Evolutionary conservation across 2,888 invertebrate genomes (phyloP).

Genomic region (Drosophila dives): DNA sequence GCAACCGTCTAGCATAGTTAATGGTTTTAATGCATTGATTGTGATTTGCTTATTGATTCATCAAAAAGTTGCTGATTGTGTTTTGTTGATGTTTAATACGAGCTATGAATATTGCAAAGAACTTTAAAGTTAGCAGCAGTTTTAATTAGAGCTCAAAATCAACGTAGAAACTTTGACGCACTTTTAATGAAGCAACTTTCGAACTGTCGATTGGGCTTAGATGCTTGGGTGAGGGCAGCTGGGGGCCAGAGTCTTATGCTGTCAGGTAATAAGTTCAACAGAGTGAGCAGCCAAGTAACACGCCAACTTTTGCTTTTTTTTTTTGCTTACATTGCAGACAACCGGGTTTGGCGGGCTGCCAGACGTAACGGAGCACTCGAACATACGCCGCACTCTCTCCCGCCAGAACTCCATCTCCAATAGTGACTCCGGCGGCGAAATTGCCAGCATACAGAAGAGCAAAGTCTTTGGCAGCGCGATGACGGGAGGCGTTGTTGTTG

Average conservation of each 20-base stretch:
- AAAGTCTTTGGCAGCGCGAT: constrained; percentile 80
- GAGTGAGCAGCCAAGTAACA: constrained; percentile 21
- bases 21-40: constrained; percentile 47
- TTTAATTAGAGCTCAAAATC: constrained; percentile 77
- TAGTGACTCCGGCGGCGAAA: constrained; percentile 84
- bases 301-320: constrained; percentile 9
- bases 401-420: constrained; percentile 84
- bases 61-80: constrained; percentile 69
- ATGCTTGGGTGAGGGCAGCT: neutral
- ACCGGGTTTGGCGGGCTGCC: constrained; percentile 85
- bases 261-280: constrained; percentile 42
- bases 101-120: constrained; percentile 69
- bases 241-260: constrained; percentile 18
- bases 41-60: constrained; percentile 68
- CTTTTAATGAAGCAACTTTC: constrained; percentile 76
- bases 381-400: constrained; percentile 83
- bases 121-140: constrained; percentile 64
- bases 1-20: neutral
- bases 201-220: constrained; percentile 5
- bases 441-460: constrained; percentile 84
- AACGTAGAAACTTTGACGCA: constrained; percentile 70
- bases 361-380: constrained; percentile 85
- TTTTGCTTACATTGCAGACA: constrained; percentile 72
- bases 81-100: constrained; percentile 67
- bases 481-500: constrained; percentile 71